Conservation (phyloP, 2,797 vertebrate species). For the Craterocephalus amniculus region DNA sequence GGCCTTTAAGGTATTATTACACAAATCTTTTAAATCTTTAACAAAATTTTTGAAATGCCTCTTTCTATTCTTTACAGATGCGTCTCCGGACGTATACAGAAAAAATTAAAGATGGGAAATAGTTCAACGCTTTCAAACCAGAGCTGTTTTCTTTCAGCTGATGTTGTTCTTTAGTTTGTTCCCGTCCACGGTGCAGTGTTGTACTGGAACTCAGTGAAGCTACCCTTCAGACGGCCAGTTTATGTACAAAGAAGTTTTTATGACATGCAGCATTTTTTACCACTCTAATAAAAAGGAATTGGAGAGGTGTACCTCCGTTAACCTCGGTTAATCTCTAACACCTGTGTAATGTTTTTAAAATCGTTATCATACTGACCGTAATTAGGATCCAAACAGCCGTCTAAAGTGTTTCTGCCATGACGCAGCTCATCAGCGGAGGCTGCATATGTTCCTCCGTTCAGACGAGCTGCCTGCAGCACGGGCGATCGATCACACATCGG, state of each 20-base stretch:
- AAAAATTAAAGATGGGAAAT: no score
- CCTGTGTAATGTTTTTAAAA: background rate
- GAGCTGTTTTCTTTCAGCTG: no score
- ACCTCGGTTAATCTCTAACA: background rate
- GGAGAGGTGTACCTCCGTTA: background rate
- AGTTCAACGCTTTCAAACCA: no score
- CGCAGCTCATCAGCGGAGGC: constrained; percentile 38
- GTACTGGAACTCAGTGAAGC: background rate
- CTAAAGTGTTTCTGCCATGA: constrained; percentile 16
- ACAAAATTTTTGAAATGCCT: no score
- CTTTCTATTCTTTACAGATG: no score
- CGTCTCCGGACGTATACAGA: no score
- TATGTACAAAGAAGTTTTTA: background rate
- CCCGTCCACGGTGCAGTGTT: no score
- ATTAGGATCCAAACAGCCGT: constrained; percentile 20
- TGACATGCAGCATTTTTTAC: background rate
- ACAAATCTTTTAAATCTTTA: no score
- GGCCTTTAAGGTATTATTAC: no score
- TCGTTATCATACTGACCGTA: constrained; percentile 3
- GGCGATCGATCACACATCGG: constrained; percentile 65
- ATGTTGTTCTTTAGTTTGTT: no score
- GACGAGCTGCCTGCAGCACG: constrained; percentile 47
- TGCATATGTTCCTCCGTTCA: constrained; percentile 21
- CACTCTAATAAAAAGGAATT: background rate
- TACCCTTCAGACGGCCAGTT: constrained; percentile 13